Evolutionary conservation across 2,113 vertebrate genomes (phyloP), one percentile per base, ranked within the genome.

Genomic region (Catharus fuscescens): DNA sequence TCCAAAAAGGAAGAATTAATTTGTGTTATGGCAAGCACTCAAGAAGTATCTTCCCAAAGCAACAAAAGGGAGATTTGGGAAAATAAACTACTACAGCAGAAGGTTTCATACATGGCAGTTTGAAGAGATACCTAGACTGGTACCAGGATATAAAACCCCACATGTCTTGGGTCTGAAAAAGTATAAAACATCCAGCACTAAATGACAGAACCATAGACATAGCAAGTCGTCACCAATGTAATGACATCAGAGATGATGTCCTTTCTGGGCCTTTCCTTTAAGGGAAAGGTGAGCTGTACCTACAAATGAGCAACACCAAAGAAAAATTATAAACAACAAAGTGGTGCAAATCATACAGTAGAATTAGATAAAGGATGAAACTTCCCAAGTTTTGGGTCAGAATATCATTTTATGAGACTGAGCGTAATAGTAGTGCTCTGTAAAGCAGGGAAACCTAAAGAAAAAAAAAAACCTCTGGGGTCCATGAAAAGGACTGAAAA

Each of bases 331-430:
- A 1, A 84, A 66, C 29, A 77, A 26, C 0, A 4, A 77, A 80
- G 45, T 0, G 0, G 26, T 66, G 20, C 54, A 64, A 88, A 32
- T 32, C 28, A 59, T 4, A 65, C 6, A 34, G 62, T 1, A 7
- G 29, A 80, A 86, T 80, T 57, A 47, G 3, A 5, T 32, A 45
- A 80, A 18, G 29, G 34, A 61, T n/a, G n/a, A 52, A 76, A 65
- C 10, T 45, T 34, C n/a, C 18, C 5, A 48, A 65, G n/a, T 29
- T 45, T 57, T 65, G 36, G 45, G 16, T 73, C 45, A 53, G 65
- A 83, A 50, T 25, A 17, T 6, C 4, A 47, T 61, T 92, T 88
- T 45, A 17, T 60, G 47, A 82, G 50, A 61, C 29, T 32, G 34
- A 61, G 5, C 6, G 42, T 47, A 90, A 87, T 24, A 69, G 26